Evolutionary conservation across 2,888 invertebrate genomes (phyloP).

Genomic region (Fragum whitleyi): DNA sequence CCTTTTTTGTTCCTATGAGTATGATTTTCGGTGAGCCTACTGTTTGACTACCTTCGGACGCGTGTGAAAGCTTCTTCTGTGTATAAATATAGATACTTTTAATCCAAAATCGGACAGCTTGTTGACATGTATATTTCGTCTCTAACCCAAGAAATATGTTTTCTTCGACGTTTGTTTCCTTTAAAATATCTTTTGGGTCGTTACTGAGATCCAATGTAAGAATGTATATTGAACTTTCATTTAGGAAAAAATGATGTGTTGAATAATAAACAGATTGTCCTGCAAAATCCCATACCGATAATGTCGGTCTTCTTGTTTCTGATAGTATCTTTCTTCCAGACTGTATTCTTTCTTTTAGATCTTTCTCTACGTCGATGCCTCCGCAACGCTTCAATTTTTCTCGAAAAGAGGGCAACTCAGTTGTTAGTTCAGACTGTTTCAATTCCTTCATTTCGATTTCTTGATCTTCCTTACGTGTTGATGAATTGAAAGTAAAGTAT

Average conservation of each 20-base stretch:
- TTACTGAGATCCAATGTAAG: slow-evolving; percentile 45
- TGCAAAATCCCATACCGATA: slow-evolving; percentile 53
- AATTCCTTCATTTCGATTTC: too few species aligned
- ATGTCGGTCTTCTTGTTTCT: slow-evolving; percentile 15
- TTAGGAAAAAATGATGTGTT: slow-evolving; percentile 57
- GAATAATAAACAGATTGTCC: slow-evolving; percentile 47
- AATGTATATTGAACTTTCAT: slow-evolving; percentile 48
- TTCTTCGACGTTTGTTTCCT: neutral
- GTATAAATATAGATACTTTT: slow-evolving; percentile 15
- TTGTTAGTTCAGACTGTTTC: too few species aligned
- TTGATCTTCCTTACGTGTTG: too few species aligned
- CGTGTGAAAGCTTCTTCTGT: neutral
- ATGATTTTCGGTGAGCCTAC: slow-evolving; percentile 5
- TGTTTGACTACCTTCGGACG: too few species aligned
- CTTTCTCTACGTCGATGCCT: too few species aligned
- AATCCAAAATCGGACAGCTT: slow-evolving; percentile 7
- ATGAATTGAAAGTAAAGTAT: too few species aligned
- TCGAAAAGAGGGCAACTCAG: too few species aligned
- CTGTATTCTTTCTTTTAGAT: too few species aligned
- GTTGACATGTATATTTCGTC: neutral
- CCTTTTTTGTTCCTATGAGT: neutral
- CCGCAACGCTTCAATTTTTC: too few species aligned
- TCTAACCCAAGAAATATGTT: too few species aligned
- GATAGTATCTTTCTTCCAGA: too few species aligned
- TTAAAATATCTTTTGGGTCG: neutral